Conservation (phyloP, 2,113 vertebrate genomes). For the Phaethon lepturus region DNA sequence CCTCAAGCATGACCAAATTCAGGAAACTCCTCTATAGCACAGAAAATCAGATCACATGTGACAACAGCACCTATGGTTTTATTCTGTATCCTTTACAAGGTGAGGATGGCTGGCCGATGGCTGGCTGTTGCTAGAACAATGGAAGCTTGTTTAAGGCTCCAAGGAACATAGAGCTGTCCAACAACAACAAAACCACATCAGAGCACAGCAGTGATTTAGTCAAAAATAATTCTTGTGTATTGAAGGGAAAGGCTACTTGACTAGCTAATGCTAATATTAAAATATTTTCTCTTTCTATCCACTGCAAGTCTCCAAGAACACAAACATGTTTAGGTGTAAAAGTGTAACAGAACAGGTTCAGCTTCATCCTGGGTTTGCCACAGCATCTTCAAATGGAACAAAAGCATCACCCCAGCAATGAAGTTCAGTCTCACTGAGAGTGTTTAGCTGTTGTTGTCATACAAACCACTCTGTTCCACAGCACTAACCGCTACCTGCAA, state of each 20-base stretch:
- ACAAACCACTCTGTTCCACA: not conserved
- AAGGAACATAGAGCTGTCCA: not conserved
- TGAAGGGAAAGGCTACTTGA: not conserved
- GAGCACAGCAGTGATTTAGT: not conserved
- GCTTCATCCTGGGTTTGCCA: not conserved
- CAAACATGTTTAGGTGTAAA: not conserved
- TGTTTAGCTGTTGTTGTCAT: not conserved
- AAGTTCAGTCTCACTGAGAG: not conserved
- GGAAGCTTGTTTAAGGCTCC: not conserved
- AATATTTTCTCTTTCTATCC: not conserved
- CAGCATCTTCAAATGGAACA: not conserved
- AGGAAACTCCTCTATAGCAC: not conserved
- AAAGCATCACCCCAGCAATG: not conserved
- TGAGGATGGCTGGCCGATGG: not conserved
- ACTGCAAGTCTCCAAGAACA: not conserved
- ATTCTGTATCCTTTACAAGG: not conserved
- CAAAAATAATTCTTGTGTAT: not conserved
- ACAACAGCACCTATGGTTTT: not conserved
- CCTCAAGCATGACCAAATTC: not conserved
- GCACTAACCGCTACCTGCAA: accelerated
- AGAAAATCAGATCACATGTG: not conserved
- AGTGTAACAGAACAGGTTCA: not conserved
- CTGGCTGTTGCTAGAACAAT: not conserved
- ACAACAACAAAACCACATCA: not conserved
- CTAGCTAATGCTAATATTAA: not conserved